These are phyloP conservation scores for Macrosteles quadrilineatus DNA, from an alignment of 1,140 invertebrate genomes.

Conservation along the genomic window DNA sequence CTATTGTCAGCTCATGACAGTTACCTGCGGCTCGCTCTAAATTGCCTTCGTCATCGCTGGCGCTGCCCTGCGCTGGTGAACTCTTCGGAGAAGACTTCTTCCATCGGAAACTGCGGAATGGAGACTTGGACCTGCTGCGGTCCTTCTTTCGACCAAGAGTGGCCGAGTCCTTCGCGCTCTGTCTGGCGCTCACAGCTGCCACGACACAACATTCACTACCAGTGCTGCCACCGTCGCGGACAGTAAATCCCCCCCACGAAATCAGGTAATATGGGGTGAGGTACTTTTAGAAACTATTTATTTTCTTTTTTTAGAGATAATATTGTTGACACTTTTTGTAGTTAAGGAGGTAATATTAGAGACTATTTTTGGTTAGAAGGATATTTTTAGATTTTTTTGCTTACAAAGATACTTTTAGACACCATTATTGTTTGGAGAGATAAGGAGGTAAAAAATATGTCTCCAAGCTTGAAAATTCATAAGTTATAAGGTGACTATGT, in stretches of 20 bases:
- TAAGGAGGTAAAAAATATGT: too few species aligned
- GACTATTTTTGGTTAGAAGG: too few species aligned
- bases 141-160: slow-evolving; percentile 59
- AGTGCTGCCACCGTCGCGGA: slow-evolving; percentile 1
- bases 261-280: background rate
- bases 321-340: background rate
- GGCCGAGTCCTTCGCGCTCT: slow-evolving; percentile 32
- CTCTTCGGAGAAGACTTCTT: slow-evolving; percentile 62
- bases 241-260: background rate
- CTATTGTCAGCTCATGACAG: background rate
- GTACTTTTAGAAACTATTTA: background rate
- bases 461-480: too few species aligned
- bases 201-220: slow-evolving; percentile 23
- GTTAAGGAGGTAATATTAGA: too few species aligned
- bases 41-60: slow-evolving; percentile 77
- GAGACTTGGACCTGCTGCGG: slow-evolving; percentile 83
- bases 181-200: slow-evolving; percentile 16
- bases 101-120: slow-evolving; percentile 89
- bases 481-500: too few species aligned
- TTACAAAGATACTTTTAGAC: too few species aligned
- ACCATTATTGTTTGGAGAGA: too few species aligned
- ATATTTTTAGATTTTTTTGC: too few species aligned
- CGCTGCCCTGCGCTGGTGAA: slow-evolving; percentile 56
- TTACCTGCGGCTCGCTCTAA: slow-evolving; percentile 53
- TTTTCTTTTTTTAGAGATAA: background rate